Evolutionary conservation across 2,797 vertebrate species (phyloP), one percentile per base, ranked within the genome.

Genomic region (Chelonia mydas): DNA sequence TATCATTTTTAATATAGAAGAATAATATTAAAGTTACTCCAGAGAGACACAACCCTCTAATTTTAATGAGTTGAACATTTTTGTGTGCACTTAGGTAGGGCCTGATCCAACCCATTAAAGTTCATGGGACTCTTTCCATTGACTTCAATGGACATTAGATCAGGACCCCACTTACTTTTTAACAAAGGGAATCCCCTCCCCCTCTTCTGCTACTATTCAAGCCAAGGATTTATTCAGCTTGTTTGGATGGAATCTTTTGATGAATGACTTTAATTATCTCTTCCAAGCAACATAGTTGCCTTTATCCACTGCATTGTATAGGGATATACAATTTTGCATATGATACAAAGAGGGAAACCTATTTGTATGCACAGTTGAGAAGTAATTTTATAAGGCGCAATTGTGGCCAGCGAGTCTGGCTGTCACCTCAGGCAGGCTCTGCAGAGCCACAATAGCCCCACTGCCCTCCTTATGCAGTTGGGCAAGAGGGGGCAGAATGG

Each of bases 41-140:
- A 61, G 74, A 49, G 45, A 49, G 74, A 49, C 27, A 13, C 31
- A 74, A 15, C 13, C 25, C 45, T 77, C 45, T 77, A 77, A 77
- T 49, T 49, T 2, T 77, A 49, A 77, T 77, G 28, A 77, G 74
- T 15, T 77, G 27, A 47, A 37, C 65, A 68, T 72, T 31, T 77
- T 49, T 49, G 15, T 49, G 15, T 77, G 45, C 27, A 16, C 25
- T 31, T 49, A 31, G 17, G 27, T 7, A 19, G 85, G 68, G 81
- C 57, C 87, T 93, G 84, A 95, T 91, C 86, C 87, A 97, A 94
- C 81, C 83, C 84, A 54, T 47, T 85, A 55, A 90, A 59, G 41
- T 55, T 82, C 50, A 90, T 61, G 23, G 49, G 72, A 91, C 25
- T 96, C 81, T 93, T 96, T 82, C 81, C 82, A 59, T 86, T 95